Percentiles rank a stretch among this genome's conserved stretches.
Evolutionary conservation across 2,113 vertebrate genomes (phyloP).

Genomic region (Solea solea): DNA sequence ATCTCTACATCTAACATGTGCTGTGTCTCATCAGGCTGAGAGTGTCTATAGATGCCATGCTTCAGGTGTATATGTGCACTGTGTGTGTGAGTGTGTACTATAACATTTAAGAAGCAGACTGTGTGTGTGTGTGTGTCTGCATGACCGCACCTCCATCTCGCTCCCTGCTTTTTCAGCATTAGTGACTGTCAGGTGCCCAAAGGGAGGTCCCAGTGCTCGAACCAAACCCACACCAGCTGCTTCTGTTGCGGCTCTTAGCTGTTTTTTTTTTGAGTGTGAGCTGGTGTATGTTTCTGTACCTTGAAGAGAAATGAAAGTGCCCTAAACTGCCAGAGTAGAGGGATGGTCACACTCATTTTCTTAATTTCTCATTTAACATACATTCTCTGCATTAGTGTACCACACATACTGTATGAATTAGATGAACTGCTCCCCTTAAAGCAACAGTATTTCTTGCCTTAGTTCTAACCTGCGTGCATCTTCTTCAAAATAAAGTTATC

Average conservation of each 20-base stretch:
- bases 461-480: not conserved
- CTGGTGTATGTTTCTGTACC: constrained; percentile 5
- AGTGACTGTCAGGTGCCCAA: constrained; percentile 56
- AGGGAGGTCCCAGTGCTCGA: constrained; percentile 51
- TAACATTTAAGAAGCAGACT: not conserved
- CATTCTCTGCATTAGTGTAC: not conserved
- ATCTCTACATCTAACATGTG: constrained; percentile 32
- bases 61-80: not conserved
- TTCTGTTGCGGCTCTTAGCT: constrained; percentile 31
- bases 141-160: constrained; percentile 26
- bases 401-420: not conserved
- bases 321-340: not conserved
- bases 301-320: not conserved
- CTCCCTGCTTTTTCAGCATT: constrained; percentile 65
- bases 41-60: not conserved
- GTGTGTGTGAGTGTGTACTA: constrained; percentile 5
- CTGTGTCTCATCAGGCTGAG: constrained; percentile 35
- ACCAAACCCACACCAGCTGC: constrained; percentile 64
- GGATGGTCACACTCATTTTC: not conserved
- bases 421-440: not conserved
- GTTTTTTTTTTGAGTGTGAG: constrained; percentile 30
- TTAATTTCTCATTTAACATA: not conserved
- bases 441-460: not conserved
- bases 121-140: constrained; percentile 19
- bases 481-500: too few species aligned